Base-by-base conservation (phyloP, 2,797 vertebrate species). In the Danio jaintianensis region DNA sequence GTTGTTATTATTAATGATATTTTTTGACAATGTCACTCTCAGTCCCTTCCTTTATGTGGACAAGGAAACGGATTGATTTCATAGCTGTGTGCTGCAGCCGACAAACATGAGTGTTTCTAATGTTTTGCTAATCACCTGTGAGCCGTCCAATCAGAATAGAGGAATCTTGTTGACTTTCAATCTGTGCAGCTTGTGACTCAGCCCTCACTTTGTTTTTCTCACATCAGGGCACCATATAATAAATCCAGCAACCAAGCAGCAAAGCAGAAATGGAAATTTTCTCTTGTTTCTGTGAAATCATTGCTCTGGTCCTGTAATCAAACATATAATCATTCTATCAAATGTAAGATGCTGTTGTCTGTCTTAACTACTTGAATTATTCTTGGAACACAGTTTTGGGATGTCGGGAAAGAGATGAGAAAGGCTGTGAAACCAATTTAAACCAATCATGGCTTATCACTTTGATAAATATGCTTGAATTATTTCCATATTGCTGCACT, bases 111-210 rank as follows among this genome's bases (percentile, higher is more conserved):
- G 13, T 9, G 3, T 64, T 62, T 72, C 15, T 3, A 56, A 42
- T 56, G 82, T 87, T 88, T 89, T 85, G 88, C 84, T 89, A 90
- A 85, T 87, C 87, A 87, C 78, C 38, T 58, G 7, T 6, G 29
- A 48, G 42, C 22, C 4, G 4, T 69, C 75, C 62, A 77, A 61
- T 88, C 87, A 89, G 84, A 87, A 90, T 89, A 86, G 85, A 87
- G 86, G 86, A 38, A 88, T 87, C 89, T 87, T 87, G 88, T 87
- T 87, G 89, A 91, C 89, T 91, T 87, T 86, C 89, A 89, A 91
- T 91, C 89, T 90, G 90, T 87, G 86, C 86, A 79, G 79, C 83
- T 86, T 83, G 62, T 90, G 89, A 92, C 89, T 89, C 86, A 61
- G 87, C 85, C 89, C n/a, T 6, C n/a, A 47, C 15, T 89, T 90